Evolutionary conservation across 2,888 invertebrate genomes (phyloP).

Genomic region (Drosophila aldrichi): DNA sequence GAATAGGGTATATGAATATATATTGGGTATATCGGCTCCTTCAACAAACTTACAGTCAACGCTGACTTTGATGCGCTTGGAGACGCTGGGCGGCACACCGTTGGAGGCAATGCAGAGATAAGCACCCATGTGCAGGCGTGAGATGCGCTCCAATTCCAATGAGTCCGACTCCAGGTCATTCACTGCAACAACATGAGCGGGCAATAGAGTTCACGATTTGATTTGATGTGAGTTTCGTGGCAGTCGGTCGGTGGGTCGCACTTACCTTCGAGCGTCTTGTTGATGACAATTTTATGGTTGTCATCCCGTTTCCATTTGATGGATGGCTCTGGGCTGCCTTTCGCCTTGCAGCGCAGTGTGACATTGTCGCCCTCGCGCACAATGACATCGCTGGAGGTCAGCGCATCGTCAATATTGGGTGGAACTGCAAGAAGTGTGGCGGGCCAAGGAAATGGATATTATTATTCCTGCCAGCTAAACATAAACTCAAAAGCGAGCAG

Average conservation of each 20-base stretch:
- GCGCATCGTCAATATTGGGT: constrained; percentile 95
- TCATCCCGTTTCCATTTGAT: constrained; percentile 97
- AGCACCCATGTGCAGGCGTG: constrained; percentile 95
- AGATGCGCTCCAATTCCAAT: constrained; percentile 93
- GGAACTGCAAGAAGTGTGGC: constrained; percentile 88
- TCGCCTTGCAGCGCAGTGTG: constrained; percentile 94
- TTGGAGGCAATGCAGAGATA: constrained; percentile 95
- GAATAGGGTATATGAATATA: neutral
- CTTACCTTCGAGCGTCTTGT: constrained; percentile 92
- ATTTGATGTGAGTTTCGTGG: constrained; percentile 3
- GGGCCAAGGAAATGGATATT: constrained; percentile 79
- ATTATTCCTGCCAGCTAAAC: constrained; percentile 54
- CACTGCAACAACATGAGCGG: constrained; percentile 86
- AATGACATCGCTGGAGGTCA: constrained; percentile 96
- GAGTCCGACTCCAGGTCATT: constrained; percentile 94
- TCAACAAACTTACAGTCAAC: constrained; percentile 93
- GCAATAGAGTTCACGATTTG: constrained; percentile 14
- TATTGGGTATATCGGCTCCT: neutral
- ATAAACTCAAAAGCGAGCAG: constrained; percentile 47
- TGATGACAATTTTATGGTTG: constrained; percentile 93
- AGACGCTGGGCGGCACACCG: constrained; percentile 95
- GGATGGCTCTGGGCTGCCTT: constrained; percentile 94
- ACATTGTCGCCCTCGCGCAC: constrained; percentile 96
- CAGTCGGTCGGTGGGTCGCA: constrained; percentile 8
- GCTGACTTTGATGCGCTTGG: constrained; percentile 96